Evolutionary conservation across 2,888 invertebrate species (phyloP), one percentile per base, ranked within the genome.

Genomic region (Leptinotarsa haldemani): DNA sequence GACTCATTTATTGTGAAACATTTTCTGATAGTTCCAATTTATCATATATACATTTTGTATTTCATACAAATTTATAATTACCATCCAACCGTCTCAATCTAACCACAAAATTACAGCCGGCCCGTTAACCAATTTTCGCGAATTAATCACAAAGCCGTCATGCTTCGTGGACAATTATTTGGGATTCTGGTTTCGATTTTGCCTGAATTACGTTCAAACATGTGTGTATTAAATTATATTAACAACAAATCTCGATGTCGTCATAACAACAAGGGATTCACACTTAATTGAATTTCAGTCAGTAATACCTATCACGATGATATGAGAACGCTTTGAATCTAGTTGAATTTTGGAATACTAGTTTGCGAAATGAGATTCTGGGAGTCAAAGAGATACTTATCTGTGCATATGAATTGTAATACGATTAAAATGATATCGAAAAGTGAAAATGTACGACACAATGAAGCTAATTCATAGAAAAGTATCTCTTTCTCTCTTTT

Each of bases 141-240:
- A 20, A 56, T 20, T 9, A 20, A 56, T 56, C 12, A 56, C 56
- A 18, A 56, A 56, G 4, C 20, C 13, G 15, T 18, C 56, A 56
- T 13, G 56, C 56, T 56, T 20, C 22, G 13, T 13, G 20, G 9
- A 56, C 20, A 56, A 56, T 56, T 56, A 56, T 56, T 18, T 13
- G 56, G 18, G 13, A 56, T 56, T 18, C 56, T 56, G 56, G 56
- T 56, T 56, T 56, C 18, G 18, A 20, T 56, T 56, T 56, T 18
- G 56, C 22, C 20, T 18, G 18, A 56, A 56, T 56, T 56, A 56
- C 22, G 56, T 20, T 56, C 20, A 20, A 20, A 56, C 56, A 56
- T 56, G 56, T 18, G 18, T 22, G 56, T 3, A 22, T 22, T 22
- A 9, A 56, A 56, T 56, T 20, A 56, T 18, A 56, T 56, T 56